Conservation (phyloP, 2,888 invertebrate genomes). For the Campopleginae sp. region DNA sequence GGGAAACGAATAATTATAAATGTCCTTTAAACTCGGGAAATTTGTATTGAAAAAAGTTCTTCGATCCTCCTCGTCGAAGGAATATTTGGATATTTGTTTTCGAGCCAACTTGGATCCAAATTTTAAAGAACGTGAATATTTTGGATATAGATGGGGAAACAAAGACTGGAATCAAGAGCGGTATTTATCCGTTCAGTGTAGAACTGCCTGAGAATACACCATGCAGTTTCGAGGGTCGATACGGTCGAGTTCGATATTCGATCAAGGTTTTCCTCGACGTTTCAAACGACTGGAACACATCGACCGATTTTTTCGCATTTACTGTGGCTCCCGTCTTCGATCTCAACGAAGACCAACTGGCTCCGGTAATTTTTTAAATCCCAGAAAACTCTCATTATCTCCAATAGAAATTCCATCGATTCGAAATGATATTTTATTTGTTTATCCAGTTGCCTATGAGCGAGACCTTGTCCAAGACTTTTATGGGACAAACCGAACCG, state of each 20-base stretch:
- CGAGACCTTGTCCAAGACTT: constrained; percentile 75
- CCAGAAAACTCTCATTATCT: too few species aligned
- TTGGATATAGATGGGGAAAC: constrained; percentile 70
- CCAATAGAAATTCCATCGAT: not conserved
- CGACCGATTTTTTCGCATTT: constrained; percentile 82
- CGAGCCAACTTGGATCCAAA: not conserved
- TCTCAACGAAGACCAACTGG: constrained; percentile 83
- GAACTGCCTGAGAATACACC: constrained; percentile 83
- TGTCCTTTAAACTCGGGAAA: not conserved
- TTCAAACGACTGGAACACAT: constrained; percentile 70
- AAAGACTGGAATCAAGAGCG: constrained; percentile 71
- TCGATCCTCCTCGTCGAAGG: not conserved
- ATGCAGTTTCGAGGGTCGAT: constrained; percentile 83
- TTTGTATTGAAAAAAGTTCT: too few species aligned
- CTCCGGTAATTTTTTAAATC: constrained; percentile 75
- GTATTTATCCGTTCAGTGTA: constrained; percentile 83
- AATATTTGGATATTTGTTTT: not conserved
- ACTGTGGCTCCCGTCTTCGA: constrained; percentile 84
- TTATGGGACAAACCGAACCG: constrained; percentile 78
- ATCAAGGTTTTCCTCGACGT: constrained; percentile 83
- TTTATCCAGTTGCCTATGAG: constrained; percentile 76
- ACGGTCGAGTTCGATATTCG: constrained; percentile 84
- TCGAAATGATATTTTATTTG: constrained; percentile 16
- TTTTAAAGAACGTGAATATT: not conserved
- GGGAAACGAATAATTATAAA: constrained; percentile 51